Base-by-base conservation (phyloP, 2,797 vertebrate genomes). In the Centropyge bicolor region DNA sequence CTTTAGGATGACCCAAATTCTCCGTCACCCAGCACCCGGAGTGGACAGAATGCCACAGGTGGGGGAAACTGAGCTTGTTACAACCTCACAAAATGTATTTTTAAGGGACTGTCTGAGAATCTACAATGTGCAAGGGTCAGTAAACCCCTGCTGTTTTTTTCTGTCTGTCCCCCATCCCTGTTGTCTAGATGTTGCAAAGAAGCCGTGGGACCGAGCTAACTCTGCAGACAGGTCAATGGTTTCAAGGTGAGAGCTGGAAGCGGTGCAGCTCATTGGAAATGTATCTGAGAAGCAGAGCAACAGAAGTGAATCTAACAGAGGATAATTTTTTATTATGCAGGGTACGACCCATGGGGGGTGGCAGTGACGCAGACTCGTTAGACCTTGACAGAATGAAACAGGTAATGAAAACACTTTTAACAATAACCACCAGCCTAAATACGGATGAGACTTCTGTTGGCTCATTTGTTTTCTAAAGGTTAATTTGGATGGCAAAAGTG, bases 351-450 rank as follows among this genome's bases (percentile, higher is more conserved):
- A 96, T 94, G 1, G 97, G 97, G 57, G 96, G 97, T 56, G 94
- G 95, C 82, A 96, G 94, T 0, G 98, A 99, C 40, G 67, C 97
- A 91, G 98, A 99, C 88, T 94, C 96, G 88, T 96, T 97, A 94
- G 98, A 99, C 92, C 95, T 99, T 62, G 98, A 99, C 89, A 96
- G 97, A 89, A 99, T 99, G 97, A 99, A 99, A 88, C 98, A 99
- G 96, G 98, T 98, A 94, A 94, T 92, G 40, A 9, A 60, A 63
- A 63, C 6, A 14, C 41, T 35, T 16, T 17, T 0, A 36, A 55
- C 49, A 12, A 2, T 12, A 41, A 57, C 20, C 48, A 62, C 17
- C 24, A 56, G 14, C 41, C 31, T 31, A 46, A 5, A 22, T 55
- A 0, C 74, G 16, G 5, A 54, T 20, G 11, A 46, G 19, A 19